Base-by-base conservation (phyloP, 2,113 vertebrate genomes). In the Ammodytes marinus region DNA sequence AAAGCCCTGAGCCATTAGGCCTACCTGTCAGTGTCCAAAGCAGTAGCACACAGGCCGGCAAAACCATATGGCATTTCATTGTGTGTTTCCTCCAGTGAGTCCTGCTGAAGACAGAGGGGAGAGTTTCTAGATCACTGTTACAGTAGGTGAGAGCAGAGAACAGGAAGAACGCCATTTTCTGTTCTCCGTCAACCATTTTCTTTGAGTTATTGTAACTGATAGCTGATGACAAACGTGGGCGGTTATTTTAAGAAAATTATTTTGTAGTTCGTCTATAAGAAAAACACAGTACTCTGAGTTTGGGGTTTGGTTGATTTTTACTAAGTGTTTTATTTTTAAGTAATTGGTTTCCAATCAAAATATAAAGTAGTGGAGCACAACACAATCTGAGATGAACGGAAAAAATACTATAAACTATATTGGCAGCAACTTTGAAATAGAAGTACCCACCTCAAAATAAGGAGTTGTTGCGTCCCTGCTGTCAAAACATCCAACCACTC, bases 161-260 rank as follows among this genome's bases (percentile, higher is more conserved):
- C 65, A 80, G 86, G 75, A 93, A 84, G 81, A 42, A 0, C 66
- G 80, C 90, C 89, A 93, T 93, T 89, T 93, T 90, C 69, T 86
- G 13, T 64, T 40, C 14, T 2, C 0, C 0, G 39, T 69, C 89
- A n/a, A 82, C 91, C 92, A 93, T 93, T 92, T 92, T 90, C 87
- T 53, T 74, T 8, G 0, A 3, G 13, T 69, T 12, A 64, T 7
- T 35, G 0, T 37, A 5, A 71, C 3, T 49, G 4, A 35, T 7
- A 53, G 57, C 6, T 7, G 37, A 35, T 0, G n/a, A 68, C 19
- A 52, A 1, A 3, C 53, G 4, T 19, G 10, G 0, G 0, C 6
- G 8, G 3, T 0, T 37, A 4, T 47, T 27, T 0, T 0, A 7
- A 66, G 1, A 9, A 0, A n/a, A 27, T 37, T 0, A 0, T 0